These are phyloP conservation scores for Diplazon laetatorius DNA, from an alignment of 2,888 invertebrate species.

Conservation along the genomic window DNA sequence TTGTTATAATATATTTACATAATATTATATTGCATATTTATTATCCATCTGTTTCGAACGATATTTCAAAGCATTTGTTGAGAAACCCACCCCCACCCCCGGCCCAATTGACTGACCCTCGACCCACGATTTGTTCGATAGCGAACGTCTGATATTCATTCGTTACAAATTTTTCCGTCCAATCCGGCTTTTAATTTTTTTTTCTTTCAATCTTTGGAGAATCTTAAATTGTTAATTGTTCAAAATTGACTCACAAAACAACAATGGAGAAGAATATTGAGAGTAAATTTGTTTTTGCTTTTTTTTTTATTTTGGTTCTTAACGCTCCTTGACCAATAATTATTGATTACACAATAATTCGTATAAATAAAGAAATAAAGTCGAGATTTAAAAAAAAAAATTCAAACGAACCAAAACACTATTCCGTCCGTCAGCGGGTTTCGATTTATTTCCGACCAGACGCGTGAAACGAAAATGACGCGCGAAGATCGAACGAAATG, in stretches of 20 bases:
- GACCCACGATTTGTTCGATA: not conserved
- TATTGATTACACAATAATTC: no score
- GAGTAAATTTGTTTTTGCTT: no score
- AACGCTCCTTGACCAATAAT: no score
- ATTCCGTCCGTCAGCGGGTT: slow-evolving; percentile 17
- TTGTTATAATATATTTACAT: no score
- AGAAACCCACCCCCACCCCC: slow-evolving; percentile 5
- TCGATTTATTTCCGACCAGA: slow-evolving; percentile 22
- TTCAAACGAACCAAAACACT: not conserved
- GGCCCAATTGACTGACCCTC: slow-evolving; percentile 31
- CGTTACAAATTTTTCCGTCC: not conserved
- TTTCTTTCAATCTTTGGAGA: no score
- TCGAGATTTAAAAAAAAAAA: slow-evolving; percentile 19
- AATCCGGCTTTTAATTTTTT: no score
- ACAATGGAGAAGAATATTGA: no score
- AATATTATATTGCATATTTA: slow-evolving; percentile 36
- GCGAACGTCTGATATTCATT: not conserved
- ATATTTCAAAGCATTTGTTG: slow-evolving; percentile 35
- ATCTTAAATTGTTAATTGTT: no score
- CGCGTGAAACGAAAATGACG: slow-evolving; percentile 11
- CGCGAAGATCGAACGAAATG: slow-evolving; percentile 3
- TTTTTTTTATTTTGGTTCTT: slow-evolving; percentile 7
- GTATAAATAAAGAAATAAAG: no score
- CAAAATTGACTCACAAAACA: no score
- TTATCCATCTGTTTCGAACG: slow-evolving; percentile 45